Percentiles rank a stretch among this genome's conserved stretches.
These are phyloP conservation scores for Leucania comma DNA, from an alignment of 2,888 invertebrate genomes.

Conservation along the genomic window DNA sequence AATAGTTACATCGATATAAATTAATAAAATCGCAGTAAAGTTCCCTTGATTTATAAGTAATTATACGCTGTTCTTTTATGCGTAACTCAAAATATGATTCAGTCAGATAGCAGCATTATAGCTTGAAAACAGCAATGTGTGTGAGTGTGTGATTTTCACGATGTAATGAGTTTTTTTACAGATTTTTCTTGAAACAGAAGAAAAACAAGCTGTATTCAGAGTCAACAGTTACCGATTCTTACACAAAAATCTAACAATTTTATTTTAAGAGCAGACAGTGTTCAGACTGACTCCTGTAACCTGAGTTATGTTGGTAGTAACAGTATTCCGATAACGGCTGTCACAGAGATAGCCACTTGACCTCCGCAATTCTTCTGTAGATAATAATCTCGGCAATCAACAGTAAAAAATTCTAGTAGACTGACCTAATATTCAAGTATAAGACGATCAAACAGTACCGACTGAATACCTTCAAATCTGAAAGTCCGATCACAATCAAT, in stretches of 20 bases:
- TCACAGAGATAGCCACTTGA: constrained; percentile 33
- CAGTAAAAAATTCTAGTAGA: constrained; percentile 45
- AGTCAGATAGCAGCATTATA: too few relatives aligned
- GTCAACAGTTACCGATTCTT: neutral
- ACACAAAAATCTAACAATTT: too few relatives aligned
- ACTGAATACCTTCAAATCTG: constrained; percentile 48
- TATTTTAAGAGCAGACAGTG: neutral
- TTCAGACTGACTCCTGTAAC: neutral
- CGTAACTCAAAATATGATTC: too few relatives aligned
- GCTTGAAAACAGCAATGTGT: too few relatives aligned
- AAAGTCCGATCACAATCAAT: constrained; percentile 51
- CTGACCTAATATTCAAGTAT: constrained; percentile 29
- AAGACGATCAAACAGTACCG: constrained; percentile 54
- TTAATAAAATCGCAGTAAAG: too few relatives aligned
- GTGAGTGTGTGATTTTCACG: too few relatives aligned
- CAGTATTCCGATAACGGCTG: constrained; percentile 7
- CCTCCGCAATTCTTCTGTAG: constrained; percentile 41
- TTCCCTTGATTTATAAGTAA: too few relatives aligned
- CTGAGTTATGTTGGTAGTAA: neutral
- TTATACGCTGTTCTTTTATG: too few relatives aligned
- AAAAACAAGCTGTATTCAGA: neutral
- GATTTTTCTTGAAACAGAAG: neutral
- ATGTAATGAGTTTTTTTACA: neutral
- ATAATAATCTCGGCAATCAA: constrained; percentile 38
- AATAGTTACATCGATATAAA: too few relatives aligned